A percentile compares a stretch with the other conserved stretches of the same genome.
phyloP scores from a whole-genome alignment of 2,888 invertebrate genomes.

The Philereme vetulata region DNA sequence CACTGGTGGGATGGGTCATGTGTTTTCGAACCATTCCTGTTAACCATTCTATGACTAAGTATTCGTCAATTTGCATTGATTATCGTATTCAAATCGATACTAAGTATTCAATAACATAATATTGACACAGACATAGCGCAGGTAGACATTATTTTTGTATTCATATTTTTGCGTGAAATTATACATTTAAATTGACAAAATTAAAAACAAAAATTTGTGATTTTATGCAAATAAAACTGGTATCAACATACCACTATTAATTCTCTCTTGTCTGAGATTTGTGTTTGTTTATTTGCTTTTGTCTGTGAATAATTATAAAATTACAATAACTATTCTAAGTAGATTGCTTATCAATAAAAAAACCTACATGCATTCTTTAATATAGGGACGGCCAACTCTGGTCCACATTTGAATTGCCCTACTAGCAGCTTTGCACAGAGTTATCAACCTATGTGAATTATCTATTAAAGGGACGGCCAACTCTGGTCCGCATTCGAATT shows the following conservation, averaged over 20 bases:
- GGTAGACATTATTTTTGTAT: conserved; percentile 1
- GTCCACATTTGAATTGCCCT: too few species aligned
- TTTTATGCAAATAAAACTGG: conserved; percentile 21
- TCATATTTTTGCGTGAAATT: conserved; percentile 2
- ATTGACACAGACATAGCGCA: conserved; percentile 19
- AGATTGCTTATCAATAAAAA: too few species aligned
- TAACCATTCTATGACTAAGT: background rate
- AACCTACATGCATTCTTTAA: too few species aligned
- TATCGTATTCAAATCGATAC: conserved; percentile 17
- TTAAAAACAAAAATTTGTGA: conserved; percentile 6
- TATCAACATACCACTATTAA: conserved; percentile 1
- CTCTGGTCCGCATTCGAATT: too few species aligned
- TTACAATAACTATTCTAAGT: too few species aligned
- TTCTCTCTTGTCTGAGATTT: conserved; percentile 5
- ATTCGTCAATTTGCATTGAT: conserved; percentile 29
- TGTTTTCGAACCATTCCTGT: too few species aligned
- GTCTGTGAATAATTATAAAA: too few species aligned
- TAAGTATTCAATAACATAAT: conserved; percentile 18
- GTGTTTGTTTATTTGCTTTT: conserved; percentile 8
- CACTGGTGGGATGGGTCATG: too few species aligned
- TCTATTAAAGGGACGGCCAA: too few species aligned
- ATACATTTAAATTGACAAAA: conserved; percentile 12
- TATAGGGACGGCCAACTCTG: too few species aligned
- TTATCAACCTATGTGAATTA: too few species aligned
- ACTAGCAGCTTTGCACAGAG: too few species aligned